Evolutionary conservation across 2,113 vertebrate species (phyloP), one percentile per base, ranked within the genome.

Genomic region (Calypte anna): DNA sequence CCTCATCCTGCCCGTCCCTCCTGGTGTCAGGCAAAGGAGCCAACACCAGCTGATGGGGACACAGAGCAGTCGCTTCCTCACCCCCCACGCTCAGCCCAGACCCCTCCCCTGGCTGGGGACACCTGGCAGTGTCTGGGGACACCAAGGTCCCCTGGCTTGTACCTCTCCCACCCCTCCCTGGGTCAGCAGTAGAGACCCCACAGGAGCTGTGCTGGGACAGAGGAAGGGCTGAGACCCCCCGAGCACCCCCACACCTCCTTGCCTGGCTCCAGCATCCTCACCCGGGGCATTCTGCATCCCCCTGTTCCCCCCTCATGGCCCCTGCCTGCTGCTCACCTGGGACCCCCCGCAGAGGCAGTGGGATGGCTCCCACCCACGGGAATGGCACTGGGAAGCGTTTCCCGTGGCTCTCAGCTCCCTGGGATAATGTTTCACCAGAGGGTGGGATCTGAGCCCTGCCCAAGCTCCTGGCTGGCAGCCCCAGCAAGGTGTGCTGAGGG

Each of bases 91-190:
- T 83, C 81, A 83, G 36, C 55, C 43, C 1, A 1, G 43, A 46
- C 30, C 46, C 30, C 15, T 63, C 61, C 51, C 68, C 55, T 38
- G 40, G 31, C 28, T 73, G 7, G 0, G 14, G 20, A 14, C 0
- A 3, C 22, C 31, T 8, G 10, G 14, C 48, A 79, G 25, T 2
- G 2, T 15, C n/a, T 0, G 0, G 13, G 12, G 9, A 48, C 58
- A 51, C n/a, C 19, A 9, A 57, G 25, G 59, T 50, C 40, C 13
- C 30, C 53, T 12, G 5, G 62, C 23, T 82, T 88, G 38, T 38
- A 17, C 38, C 43, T 48, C 69, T 75, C 43, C 28, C 31, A 48
- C 12, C 25, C 33, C 31, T 82, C 44, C 2, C 18, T 3, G 3
- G 14, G 14, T 54, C 77, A 70, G 38, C 3, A 0, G 13, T 8